Base-by-base conservation (phyloP, 2,113 vertebrate genomes). In the Cephalopholis sonnerati region DNA sequence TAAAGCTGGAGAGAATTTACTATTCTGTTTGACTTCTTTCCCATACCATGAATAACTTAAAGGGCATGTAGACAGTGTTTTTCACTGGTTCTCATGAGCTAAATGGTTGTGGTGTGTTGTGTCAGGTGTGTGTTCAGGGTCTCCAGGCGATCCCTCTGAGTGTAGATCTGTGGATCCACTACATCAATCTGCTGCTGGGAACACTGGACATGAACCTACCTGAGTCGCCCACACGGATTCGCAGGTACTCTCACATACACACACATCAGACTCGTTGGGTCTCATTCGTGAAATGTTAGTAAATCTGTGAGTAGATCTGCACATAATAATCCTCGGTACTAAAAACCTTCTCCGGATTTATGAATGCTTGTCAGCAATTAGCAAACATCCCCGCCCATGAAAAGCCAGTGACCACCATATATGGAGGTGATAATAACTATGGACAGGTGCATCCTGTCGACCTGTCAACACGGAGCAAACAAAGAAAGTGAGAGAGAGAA, bases 111-210 rank as follows among this genome's bases (percentile, higher is more conserved):
- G 25, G 1, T 86, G 17, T 74, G 29, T 50, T 82, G 74, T 86
- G 69, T 16, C 77, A 97, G 97, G 96, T 97, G 44, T 97, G 95
- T 83, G 83, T 93, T 63, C 92, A 91, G 50, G 97, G 96, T 15
- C 93, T 97, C 22, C 94, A 95, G 79, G 92, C 84, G 3, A 96
- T 97, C 79, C 96, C 96, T 0, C 92, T 97, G 16, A 97, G 96
- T 83, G 93, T 97, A 77, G 96, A 96, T 83, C 83, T 97, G 13
- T 97, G 97, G 97, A 96, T 97, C 74, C 96, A 97, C 80, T 97
- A 96, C 81, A 96, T 97, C 78, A 95, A 95, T 81, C 95, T 95
- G 24, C 87, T 97, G 61, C 93, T 96, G 51, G 94, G 95, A 66
- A 96, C 94, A 0, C 82, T 97, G 27, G 94, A 97, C 70, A 96